Percentiles rank a stretch among this genome's conserved stretches.
Conservation (phyloP, 2,797 vertebrate species). For the Ataeniobius toweri region DNA sequence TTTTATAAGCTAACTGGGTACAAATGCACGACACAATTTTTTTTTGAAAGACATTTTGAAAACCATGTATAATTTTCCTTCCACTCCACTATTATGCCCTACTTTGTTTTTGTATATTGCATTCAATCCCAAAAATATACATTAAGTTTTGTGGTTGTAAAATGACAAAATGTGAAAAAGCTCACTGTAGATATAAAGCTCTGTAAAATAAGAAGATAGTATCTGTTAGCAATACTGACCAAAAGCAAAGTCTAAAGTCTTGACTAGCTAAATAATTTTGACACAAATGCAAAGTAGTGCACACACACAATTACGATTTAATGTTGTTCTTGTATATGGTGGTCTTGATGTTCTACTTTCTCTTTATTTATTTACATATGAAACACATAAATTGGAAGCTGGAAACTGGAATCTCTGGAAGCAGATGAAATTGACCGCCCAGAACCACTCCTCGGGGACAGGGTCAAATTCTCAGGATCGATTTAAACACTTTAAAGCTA, state of each 20-base stretch:
- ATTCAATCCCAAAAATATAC: neutral
- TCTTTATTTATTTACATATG: neutral
- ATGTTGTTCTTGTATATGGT: neutral
- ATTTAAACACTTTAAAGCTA: conserved; percentile 11
- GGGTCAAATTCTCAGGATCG: conserved; percentile 35
- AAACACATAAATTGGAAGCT: neutral
- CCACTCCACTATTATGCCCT: neutral
- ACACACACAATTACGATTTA: neutral
- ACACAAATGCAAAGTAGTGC: neutral
- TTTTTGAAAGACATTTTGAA: neutral
- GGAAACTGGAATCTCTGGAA: no score
- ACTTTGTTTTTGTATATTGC: no score
- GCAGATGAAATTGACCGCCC: neutral
- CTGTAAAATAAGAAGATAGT: neutral
- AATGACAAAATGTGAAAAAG: neutral
- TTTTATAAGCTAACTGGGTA: neutral
- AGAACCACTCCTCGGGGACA: conserved; percentile 19
- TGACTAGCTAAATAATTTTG: neutral
- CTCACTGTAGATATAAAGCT: neutral
- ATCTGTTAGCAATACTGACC: neutral
- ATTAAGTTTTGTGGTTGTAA: neutral
- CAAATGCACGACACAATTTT: neutral
- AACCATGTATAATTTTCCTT: neutral
- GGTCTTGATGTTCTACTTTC: neutral
- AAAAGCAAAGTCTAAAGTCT: neutral